Evolutionary conservation across 2,113 vertebrate genomes (phyloP).

Genomic region (cat (Felis catus)): DNA sequence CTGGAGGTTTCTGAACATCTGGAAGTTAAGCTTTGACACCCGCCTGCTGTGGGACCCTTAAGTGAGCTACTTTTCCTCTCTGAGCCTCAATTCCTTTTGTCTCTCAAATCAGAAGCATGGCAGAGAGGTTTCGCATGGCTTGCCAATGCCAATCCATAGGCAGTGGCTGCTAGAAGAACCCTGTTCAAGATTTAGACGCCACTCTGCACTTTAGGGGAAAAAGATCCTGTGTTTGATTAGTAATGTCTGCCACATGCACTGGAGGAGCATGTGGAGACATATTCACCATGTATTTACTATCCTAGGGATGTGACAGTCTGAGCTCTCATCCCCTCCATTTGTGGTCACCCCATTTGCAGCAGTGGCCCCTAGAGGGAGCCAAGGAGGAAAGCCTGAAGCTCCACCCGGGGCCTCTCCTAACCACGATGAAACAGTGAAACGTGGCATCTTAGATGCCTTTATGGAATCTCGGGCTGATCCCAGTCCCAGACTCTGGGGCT

Average conservation of each 20-base stretch:
- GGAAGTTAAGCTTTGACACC: background rate
- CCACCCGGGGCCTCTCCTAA: constrained; percentile 61
- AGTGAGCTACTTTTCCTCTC: background rate
- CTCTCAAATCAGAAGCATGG: background rate
- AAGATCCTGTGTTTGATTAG: background rate
- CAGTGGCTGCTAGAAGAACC: background rate
- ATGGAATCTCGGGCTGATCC: constrained; percentile 60
- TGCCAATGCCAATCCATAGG: background rate
- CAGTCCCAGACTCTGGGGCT: background rate
- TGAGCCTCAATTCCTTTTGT: background rate
- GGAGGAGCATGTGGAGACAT: background rate
- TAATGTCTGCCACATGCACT: constrained; percentile 36
- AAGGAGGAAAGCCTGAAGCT: constrained; percentile 47
- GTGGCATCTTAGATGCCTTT: constrained; percentile 77
- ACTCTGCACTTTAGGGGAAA: background rate
- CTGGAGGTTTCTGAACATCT: background rate
- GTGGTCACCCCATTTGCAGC: background rate
- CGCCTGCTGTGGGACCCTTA: background rate
- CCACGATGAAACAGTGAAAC: constrained; percentile 53
- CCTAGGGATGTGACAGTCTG: background rate
- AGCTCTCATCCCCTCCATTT: background rate
- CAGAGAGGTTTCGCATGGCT: background rate
- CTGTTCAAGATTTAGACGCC: background rate
- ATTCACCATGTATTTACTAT: background rate
- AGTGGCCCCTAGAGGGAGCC: constrained; percentile 57